phyloP scores from a whole-genome alignment of 92 coral and sea anemone genomes.

The Phenganax marumi region DNA sequence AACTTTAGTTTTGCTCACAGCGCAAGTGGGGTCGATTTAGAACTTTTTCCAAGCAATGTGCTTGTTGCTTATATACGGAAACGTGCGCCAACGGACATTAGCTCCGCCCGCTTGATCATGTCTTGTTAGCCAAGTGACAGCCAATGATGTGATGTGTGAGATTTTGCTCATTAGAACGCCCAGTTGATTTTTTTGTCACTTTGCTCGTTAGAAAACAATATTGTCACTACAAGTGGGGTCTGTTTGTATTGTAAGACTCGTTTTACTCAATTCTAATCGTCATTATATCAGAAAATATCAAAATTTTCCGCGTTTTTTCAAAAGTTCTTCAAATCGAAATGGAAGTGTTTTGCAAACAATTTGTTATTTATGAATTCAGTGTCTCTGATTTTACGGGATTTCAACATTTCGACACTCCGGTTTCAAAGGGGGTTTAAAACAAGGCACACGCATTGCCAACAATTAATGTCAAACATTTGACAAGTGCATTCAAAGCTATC shows the following conservation, averaged over 20 bases:
- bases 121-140: conserved; percentile 64
- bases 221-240: neutral
- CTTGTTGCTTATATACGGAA: conserved; percentile 5
- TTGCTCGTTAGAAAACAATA: neutral
- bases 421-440: too few species aligned
- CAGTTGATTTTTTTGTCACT: neutral
- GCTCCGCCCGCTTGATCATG: conserved; percentile 99
- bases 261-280: too few species aligned
- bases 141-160: conserved; percentile 38
- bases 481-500: too few species aligned
- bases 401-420: too few species aligned
- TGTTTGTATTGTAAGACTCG: neutral
- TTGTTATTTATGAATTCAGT: too few species aligned
- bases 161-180: conserved; percentile 41
- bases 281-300: too few species aligned
- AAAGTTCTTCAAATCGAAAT: too few species aligned
- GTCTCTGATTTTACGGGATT: too few species aligned
- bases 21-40: conserved; percentile 14
- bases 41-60: neutral
- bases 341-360: too few species aligned
- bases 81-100: conserved; percentile 39
- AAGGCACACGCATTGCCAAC: too few species aligned
- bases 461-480: too few species aligned
- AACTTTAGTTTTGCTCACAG: neutral
- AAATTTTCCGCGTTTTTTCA: too few species aligned